phyloP scores from a whole-genome alignment of 53 echinoderm and acorn worm genomes.

The Henricia sp. region DNA sequence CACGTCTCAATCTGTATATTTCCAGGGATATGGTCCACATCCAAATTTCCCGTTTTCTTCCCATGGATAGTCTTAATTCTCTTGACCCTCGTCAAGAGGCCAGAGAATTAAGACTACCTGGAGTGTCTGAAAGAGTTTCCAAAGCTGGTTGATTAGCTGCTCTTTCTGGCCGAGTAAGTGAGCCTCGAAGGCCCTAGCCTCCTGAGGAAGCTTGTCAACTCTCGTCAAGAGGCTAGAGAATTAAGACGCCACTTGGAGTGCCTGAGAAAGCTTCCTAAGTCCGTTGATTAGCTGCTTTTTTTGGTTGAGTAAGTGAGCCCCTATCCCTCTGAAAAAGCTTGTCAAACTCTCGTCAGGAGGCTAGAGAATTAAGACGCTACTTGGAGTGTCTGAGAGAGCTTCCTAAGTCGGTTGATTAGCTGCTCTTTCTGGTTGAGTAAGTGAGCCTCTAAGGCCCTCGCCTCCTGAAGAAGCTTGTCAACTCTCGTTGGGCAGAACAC shows the following conservation, averaged over 20 bases:
- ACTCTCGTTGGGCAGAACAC: slow-evolving; percentile 72
- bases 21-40: no score
- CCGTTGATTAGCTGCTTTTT: slow-evolving; percentile 79
- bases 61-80: no score
- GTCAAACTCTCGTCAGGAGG: no score
- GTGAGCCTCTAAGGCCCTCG: slow-evolving; percentile 76
- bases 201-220: slow-evolving; percentile 78
- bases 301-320: slow-evolving; percentile 72
- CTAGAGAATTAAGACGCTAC: slow-evolving; percentile 26
- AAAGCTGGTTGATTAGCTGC: slow-evolving; percentile 72
- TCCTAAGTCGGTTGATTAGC: slow-evolving; percentile 72
- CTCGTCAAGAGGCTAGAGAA: no score
- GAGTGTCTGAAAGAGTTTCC: slow-evolving; percentile 75
- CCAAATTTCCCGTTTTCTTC: no score
- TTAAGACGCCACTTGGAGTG: slow-evolving; percentile 62
- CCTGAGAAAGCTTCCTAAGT: slow-evolving; percentile 75
- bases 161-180: slow-evolving; percentile 80
- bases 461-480: slow-evolving; percentile 81
- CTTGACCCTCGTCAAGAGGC: no score
- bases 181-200: slow-evolving; percentile 81
- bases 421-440: slow-evolving; percentile 81
- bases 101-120: slow-evolving; percentile 58
- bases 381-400: slow-evolving; percentile 80
- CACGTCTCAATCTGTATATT: no score
- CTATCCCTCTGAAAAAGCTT: slow-evolving; percentile 82